Base-by-base conservation (phyloP, 2,797 vertebrate species). In the Rousettus madagascariensis region DNA sequence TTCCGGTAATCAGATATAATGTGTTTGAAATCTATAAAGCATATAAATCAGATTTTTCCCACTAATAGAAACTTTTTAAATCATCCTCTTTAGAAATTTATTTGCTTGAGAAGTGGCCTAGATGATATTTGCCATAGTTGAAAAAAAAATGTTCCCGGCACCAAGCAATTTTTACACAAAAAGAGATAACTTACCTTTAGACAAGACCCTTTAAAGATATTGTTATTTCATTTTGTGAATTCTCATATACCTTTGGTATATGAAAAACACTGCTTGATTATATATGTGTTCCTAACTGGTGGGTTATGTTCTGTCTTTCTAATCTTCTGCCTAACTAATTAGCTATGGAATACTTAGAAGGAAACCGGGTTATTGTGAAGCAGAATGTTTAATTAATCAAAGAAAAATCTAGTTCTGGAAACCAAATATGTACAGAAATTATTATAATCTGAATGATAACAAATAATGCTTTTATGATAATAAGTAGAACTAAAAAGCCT, bases 61-160 rank as follows among this genome's bases (percentile, higher is more conserved):
- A 82, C 41, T 77, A 90, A 89, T 9, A 86, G 86, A 96, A 96
- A 41, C 51, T 20, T 96, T 97, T 85, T 95, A 97, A 97, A 98
- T 93, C 66, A 97, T 92, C 88, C 77, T 82, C 74, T 97, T 97
- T 95, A 91, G 93, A 78, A 96, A 98, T 96, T 97, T 95, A 97
- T 97, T 97, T 97, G 69, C 71, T 96, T 93, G 95, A 75, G 83
- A 98, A 94, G 49, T 94, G 57, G 77, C 95, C 97, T 30, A 69
- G 87, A 97, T 97, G 85, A 84, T 85, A 77, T 46, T 96, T 87
- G 92, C 68, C 36, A 93, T 71, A 92, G 88, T 33, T 91, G 12
- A 96, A 97, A 96, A 97, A 46, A 95, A 71, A 97, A 93, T 22
- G 22, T 72, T 94, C 95, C 20, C 69, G 57, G 33, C 1, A 15